These are phyloP conservation scores for Tragelaphus strepsiceros DNA, from an alignment of 2,113 vertebrate species.

Conservation along the genomic window DNA sequence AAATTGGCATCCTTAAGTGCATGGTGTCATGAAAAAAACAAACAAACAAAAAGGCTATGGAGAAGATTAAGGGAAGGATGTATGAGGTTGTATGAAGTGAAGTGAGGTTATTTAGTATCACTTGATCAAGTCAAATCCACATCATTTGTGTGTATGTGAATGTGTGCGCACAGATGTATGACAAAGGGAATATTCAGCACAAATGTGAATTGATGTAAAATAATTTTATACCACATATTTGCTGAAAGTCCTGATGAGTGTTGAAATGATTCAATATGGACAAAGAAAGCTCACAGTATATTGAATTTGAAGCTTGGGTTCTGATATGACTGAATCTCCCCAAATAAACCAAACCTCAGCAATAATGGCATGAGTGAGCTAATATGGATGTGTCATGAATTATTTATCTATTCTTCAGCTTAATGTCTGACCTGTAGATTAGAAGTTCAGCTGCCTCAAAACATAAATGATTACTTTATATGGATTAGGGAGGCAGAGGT, in stretches of 20 bases:
- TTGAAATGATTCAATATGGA: not conserved
- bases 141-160: not conserved
- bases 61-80: not conserved
- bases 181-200: not conserved
- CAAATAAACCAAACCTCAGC: not conserved
- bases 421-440: not conserved
- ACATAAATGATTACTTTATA: not conserved
- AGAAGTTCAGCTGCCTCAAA: not conserved
- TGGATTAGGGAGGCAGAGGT: not conserved
- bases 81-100: not conserved
- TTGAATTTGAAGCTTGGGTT: not conserved
- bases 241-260: not conserved
- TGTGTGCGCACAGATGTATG: not conserved
- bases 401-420: not conserved
- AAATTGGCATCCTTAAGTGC: not conserved
- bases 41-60: not conserved
- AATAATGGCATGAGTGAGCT: not conserved
- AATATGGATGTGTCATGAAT: not conserved
- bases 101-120: not conserved
- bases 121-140: not conserved
- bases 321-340: not conserved
- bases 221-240: not conserved
- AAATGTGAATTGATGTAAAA: not conserved
- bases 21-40: not conserved
- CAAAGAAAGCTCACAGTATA: not conserved